These are phyloP conservation scores for Torymus tubicola DNA, from an alignment of 2,888 invertebrate genomes.

Conservation along the genomic window DNA sequence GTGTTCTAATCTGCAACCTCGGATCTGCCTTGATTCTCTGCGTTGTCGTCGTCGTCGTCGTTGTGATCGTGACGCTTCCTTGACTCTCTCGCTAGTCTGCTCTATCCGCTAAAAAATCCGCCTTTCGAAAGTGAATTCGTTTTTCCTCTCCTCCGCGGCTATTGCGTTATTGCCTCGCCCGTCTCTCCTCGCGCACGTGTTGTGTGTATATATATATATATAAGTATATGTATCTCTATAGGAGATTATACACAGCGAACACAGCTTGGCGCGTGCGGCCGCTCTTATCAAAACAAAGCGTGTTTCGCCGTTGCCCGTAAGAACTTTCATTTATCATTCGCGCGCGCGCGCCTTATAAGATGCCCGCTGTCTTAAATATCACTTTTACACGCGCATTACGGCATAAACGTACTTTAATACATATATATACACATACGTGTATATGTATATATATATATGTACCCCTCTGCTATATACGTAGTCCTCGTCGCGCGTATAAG, in stretches of 20 bases:
- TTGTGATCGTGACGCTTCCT: slow-evolving; percentile 43
- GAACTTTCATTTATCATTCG: slow-evolving; percentile 31
- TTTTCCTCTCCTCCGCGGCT: slow-evolving; percentile 38
- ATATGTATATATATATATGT: no score
- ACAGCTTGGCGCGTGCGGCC: neutral
- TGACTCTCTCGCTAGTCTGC: slow-evolving; percentile 20
- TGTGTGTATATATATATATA: neutral
- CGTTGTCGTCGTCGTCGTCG: slow-evolving; percentile 26
- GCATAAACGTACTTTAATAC: no score
- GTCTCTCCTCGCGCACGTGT: neutral
- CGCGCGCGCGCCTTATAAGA: neutral
- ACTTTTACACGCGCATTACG: neutral
- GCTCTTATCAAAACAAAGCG: slow-evolving; percentile 45
- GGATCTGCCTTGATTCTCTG: slow-evolving; percentile 46
- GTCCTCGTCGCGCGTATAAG: neutral
- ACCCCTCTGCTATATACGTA: neutral
- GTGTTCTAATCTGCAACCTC: slow-evolving; percentile 33
- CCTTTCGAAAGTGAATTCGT: slow-evolving; percentile 57
- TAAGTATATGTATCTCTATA: no score
- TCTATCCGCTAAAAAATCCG: slow-evolving; percentile 28
- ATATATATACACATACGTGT: no score
- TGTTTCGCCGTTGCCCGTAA: neutral
- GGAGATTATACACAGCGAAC: no score
- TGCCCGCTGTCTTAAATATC: neutral
- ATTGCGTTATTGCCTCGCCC: slow-evolving; percentile 23